Evolutionary conservation across 2,888 invertebrate species (phyloP).

Genomic region (Aricia artaxerxes): DNA sequence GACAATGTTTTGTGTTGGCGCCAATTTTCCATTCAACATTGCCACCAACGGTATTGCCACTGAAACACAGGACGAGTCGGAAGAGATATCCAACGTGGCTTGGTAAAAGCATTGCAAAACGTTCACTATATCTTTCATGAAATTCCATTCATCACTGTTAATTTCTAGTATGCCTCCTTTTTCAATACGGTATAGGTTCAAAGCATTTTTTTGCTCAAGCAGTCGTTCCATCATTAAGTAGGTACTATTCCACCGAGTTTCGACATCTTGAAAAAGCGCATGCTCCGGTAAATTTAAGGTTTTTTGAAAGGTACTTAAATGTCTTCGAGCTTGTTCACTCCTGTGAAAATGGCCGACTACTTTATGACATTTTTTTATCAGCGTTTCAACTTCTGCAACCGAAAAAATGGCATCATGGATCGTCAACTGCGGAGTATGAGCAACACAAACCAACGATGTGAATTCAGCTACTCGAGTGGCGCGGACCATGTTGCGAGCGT

Average conservation of each 20-base stretch:
- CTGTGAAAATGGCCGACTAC: slow-evolving; percentile 33
- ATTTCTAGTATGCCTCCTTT: slow-evolving; percentile 29
- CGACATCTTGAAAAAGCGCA: slow-evolving; percentile 39
- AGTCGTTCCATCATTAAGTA: slow-evolving; percentile 33
- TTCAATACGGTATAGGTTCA: slow-evolving; percentile 33
- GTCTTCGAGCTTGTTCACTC: slow-evolving; percentile 34
- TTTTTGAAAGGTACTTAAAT: slow-evolving; percentile 33
- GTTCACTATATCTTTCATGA: slow-evolving; percentile 32
- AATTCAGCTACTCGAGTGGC: slow-evolving; percentile 30
- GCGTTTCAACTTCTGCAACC: slow-evolving; percentile 33
- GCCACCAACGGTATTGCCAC: slow-evolving; percentile 35
- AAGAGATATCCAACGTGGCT: slow-evolving; percentile 37
- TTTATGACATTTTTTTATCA: slow-evolving; percentile 34
- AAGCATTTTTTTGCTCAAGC: slow-evolving; percentile 33
- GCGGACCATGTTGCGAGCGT: slow-evolving; percentile 35
- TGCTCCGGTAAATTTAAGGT: slow-evolving; percentile 39
- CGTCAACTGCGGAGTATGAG: slow-evolving; percentile 36
- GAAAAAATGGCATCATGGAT: slow-evolving; percentile 37
- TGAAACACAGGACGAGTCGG: slow-evolving; percentile 37
- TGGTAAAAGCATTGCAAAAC: slow-evolving; percentile 38
- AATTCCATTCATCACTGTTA: slow-evolving; percentile 31
- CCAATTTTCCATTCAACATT: slow-evolving; percentile 32
- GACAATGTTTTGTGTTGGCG: slow-evolving; percentile 23
- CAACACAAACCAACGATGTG: slow-evolving; percentile 37
- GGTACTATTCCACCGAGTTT: slow-evolving; percentile 29